phyloP scores from a whole-genome alignment of 2,113 vertebrate species.

The Tychaedon coryphoeus region DNA sequence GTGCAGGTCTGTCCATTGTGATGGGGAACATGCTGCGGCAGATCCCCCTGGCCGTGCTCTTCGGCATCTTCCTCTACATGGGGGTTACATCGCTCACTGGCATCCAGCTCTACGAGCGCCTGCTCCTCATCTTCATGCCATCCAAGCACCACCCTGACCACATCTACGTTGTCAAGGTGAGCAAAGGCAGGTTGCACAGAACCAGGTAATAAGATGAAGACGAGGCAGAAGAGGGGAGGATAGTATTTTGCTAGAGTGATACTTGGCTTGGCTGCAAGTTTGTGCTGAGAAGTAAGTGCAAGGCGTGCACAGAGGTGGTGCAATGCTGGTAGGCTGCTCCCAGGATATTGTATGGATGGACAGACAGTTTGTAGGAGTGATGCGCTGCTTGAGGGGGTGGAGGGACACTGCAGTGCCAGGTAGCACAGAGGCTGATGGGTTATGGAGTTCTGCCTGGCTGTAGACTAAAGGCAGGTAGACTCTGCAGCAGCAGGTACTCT shows the following conservation, averaged over 20 bases:
- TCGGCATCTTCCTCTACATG: conserved; percentile 99
- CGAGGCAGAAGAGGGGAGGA: background rate
- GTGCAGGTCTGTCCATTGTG: conserved; percentile 92
- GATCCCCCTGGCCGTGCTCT: conserved; percentile 95
- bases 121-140: conserved; percentile 94
- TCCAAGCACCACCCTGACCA: conserved; percentile 97
- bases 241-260: background rate
- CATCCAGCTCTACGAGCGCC: conserved; percentile 94
- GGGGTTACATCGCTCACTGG: conserved; percentile 95
- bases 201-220: background rate
- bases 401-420: background rate
- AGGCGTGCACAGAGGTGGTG: background rate
- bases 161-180: conserved; percentile 93
- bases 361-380: background rate
- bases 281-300: background rate
- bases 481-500: background rate
- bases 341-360: background rate
- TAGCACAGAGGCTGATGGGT: background rate
- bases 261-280: background rate
- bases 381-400: background rate
- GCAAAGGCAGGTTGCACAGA: background rate
- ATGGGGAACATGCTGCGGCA: conserved; percentile 91
- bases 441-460: background rate
- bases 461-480: background rate
- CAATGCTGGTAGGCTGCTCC: background rate